Evolutionary conservation across 1,140 invertebrate species (phyloP).

Genomic region (Drosophila ficusphila): DNA sequence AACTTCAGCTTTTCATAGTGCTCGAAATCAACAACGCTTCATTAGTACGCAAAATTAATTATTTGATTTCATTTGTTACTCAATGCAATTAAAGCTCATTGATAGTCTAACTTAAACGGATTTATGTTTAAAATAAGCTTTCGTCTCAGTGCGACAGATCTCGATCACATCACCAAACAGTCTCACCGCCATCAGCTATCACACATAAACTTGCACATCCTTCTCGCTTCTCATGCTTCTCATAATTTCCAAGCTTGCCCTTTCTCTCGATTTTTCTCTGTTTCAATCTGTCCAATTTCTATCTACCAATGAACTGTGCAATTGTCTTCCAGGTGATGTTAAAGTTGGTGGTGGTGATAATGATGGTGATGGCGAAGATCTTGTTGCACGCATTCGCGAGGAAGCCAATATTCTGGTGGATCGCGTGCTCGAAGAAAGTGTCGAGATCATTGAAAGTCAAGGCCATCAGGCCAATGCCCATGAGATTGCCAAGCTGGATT

Average conservation of each 20-base stretch:
- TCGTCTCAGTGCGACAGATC: conserved; percentile 19
- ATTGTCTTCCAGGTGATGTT: conserved; percentile 78
- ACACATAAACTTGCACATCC: conserved; percentile 55
- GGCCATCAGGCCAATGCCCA: conserved; percentile 69
- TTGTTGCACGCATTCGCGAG: conserved; percentile 67
- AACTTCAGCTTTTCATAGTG: conserved; percentile 39
- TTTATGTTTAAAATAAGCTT: conserved; percentile 11
- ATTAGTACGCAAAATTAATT: conserved; percentile 29
- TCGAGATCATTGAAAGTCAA: conserved; percentile 74
- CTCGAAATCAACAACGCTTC: conserved; percentile 43
- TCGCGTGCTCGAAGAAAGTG: conserved; percentile 80
- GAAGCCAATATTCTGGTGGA: conserved; percentile 83
- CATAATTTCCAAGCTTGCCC: conserved; percentile 61
- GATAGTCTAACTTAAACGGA: conserved; percentile 29
- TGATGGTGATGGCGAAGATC: conserved; percentile 56
- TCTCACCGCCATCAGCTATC: conserved; percentile 61
- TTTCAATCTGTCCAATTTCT: conserved; percentile 65
- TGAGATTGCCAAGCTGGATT: conserved; percentile 65
- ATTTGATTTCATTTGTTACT: conserved; percentile 48
- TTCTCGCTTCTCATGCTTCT: conserved; percentile 55
- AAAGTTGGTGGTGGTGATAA: conserved; percentile 64
- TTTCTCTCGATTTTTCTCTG: conserved; percentile 7
- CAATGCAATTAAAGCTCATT: conserved; percentile 81
- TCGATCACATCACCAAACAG: conserved; percentile 58
- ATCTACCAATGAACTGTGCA: conserved; percentile 73